Percentiles rank a stretch among this genome's conserved stretches.
phyloP scores from a whole-genome alignment of 1,140 invertebrate species.

The Psix sp. region DNA sequence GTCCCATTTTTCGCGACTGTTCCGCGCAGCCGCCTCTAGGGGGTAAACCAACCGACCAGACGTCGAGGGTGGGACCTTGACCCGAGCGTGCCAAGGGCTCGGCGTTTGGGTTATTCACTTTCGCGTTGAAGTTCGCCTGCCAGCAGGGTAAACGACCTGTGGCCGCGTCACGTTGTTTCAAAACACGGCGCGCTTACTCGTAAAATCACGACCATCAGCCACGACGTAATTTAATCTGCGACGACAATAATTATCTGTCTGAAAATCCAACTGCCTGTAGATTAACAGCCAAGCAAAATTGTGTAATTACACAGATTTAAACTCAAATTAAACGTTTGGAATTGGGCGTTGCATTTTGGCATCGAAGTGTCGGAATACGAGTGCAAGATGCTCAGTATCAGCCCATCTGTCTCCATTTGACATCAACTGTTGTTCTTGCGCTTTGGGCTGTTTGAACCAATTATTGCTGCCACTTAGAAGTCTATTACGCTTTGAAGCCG shows the following conservation, averaged over 20 bases:
- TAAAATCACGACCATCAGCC: background rate
- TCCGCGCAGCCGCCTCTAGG: slow-evolving; percentile 56
- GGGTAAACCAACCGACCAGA: slow-evolving; percentile 64
- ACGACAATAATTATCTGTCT: slow-evolving; percentile 39
- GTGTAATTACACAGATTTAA: slow-evolving; percentile 55
- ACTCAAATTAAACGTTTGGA: slow-evolving; percentile 37
- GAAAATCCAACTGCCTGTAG: slow-evolving; percentile 27
- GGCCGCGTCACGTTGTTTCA: slow-evolving; percentile 20
- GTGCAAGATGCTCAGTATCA: slow-evolving; percentile 51
- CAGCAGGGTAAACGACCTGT: slow-evolving; percentile 34
- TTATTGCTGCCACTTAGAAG: too few species aligned
- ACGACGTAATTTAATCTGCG: slow-evolving; percentile 14
- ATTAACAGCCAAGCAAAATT: slow-evolving; percentile 47
- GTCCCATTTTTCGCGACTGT: slow-evolving; percentile 44
- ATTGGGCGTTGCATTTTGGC: slow-evolving; percentile 32
- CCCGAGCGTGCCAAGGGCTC: slow-evolving; percentile 64
- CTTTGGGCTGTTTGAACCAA: too few species aligned
- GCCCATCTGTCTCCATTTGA: slow-evolving; percentile 49
- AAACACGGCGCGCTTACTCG: slow-evolving; percentile 2
- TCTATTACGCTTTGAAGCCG: too few species aligned
- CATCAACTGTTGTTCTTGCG: too few species aligned
- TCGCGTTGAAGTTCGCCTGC: slow-evolving; percentile 50
- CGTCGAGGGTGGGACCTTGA: slow-evolving; percentile 70
- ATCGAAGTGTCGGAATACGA: slow-evolving; percentile 27
- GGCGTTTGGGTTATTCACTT: slow-evolving; percentile 65